Percentiles rank a stretch among this genome's conserved stretches.
These are phyloP conservation scores for Andinoacara biseriatus DNA, from an alignment of 2,113 vertebrate genomes.

Conservation along the genomic window DNA sequence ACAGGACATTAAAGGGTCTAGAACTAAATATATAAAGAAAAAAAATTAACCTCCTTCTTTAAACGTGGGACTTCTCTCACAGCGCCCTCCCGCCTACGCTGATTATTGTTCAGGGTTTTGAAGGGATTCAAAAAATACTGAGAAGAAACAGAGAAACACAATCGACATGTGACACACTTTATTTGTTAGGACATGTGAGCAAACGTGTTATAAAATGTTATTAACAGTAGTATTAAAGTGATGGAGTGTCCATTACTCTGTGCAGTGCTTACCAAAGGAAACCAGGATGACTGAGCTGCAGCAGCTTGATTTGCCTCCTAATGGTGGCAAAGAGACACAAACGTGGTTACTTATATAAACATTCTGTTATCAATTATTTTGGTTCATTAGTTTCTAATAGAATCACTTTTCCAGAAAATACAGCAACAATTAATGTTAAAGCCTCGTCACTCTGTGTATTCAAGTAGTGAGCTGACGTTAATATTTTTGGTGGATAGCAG, in stretches of 20 bases:
- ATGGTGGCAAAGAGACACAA: fast-evolving
- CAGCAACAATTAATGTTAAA: background rate
- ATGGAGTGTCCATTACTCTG: background rate
- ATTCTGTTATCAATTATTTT: background rate
- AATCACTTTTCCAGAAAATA: background rate
- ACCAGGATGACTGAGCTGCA: background rate
- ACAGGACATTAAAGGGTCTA: background rate
- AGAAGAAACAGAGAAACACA: fast-evolving
- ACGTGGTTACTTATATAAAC: background rate
- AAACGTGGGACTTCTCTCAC: background rate
- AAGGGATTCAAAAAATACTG: fast-evolving
- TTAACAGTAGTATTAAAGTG: background rate
- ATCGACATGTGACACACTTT: background rate
- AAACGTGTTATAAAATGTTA: background rate
- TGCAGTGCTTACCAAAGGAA: background rate
- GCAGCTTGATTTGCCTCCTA: background rate
- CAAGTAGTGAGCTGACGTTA: background rate
- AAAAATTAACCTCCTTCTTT: background rate
- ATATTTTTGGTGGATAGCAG: fast-evolving
- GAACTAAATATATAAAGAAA: background rate
- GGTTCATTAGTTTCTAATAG: background rate
- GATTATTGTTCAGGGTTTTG: fast-evolving
- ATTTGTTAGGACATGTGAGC: background rate
- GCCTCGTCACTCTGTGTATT: background rate
- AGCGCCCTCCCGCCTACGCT: fast-evolving